Evolutionary conservation across 2,113 vertebrate genomes (phyloP).

Genomic region (Epinephelus fuscoguttatus): DNA sequence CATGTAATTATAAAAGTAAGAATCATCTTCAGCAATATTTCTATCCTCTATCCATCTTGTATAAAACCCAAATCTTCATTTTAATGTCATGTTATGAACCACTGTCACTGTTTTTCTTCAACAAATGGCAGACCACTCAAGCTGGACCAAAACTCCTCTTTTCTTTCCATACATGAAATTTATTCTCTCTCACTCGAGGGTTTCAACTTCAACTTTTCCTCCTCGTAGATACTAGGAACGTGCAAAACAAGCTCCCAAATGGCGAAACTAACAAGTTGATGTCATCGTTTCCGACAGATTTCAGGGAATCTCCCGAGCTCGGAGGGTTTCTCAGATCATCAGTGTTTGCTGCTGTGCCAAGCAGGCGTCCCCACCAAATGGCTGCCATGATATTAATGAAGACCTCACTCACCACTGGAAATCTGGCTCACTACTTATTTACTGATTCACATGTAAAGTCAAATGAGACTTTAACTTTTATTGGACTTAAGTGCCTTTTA

Average conservation of each 20-base stretch:
- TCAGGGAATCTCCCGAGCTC: conserved; percentile 24
- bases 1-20: not conserved
- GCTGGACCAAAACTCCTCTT: not conserved
- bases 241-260: conserved; percentile 18
- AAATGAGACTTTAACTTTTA: not conserved
- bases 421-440: not conserved
- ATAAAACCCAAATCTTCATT: not conserved
- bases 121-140: not conserved
- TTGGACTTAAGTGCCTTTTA: not conserved
- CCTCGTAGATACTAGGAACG: not conserved
- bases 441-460: not conserved
- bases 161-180: conserved; percentile 27
- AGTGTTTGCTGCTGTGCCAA: not conserved
- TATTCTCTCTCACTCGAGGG: not conserved
- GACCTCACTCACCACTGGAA: conserved; percentile 3
- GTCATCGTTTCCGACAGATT: conserved; percentile 26
- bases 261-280: not conserved
- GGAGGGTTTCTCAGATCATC: conserved; percentile 11
- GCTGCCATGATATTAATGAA: conserved; percentile 11
- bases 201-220: not conserved
- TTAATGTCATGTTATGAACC: not conserved
- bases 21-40: not conserved
- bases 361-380: conserved; percentile 13
- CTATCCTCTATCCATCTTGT: not conserved
- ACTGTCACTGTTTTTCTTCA: conserved; percentile 11